Base-by-base conservation (phyloP, 2,888 invertebrate genomes). In the Nemoura dubitans region DNA sequence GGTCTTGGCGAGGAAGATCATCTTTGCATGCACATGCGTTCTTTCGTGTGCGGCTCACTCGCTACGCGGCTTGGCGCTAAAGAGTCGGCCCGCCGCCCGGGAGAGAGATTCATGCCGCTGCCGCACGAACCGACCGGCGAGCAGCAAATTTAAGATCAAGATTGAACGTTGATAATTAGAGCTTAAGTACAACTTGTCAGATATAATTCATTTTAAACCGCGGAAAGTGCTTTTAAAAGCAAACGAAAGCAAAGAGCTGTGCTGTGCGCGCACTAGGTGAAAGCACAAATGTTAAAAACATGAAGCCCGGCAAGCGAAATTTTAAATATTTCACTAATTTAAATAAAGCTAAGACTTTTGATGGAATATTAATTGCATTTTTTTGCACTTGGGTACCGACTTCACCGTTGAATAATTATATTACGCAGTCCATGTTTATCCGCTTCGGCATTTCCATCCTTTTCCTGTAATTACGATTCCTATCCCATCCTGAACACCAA, bases 121-220 rank as follows among this genome's bases (percentile, higher is more conserved):
- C 26, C 26, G 26, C 83, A 83, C 83, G 83, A 83, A 83, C 83
- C 43, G 26, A 10, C 59, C 36, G 26, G 25, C 83, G 42, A 25
- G 30, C n/a, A n/a, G 42, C 26, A 42, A 83, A 83, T 83, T 83
- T 83, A 83, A 83, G 83, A 83, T 83, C 83, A 36, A 83, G 83
- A 83, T 83, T 43, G 36, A 83, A 83, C 26, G 83, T 21, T 36
- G 83, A 83, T 83, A 83, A 83, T 83, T 83, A 83, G 83, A 42
- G 83, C 26, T 83, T 83, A 26, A 83, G 83, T 42, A 83, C 36
- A 83, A 83, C 36, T 30, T 21, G 43, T 83, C 43, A 83, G 43
- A 26, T 36, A 42, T 83, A 83, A 83, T 83, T 83, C 83, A 83
- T 83, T 43, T 83, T 43, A 42, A 43, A 28, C 78, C 78, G 28